Conservation (phyloP, 1,140 invertebrate genomes). For the Drosophila neocordata region DNA sequence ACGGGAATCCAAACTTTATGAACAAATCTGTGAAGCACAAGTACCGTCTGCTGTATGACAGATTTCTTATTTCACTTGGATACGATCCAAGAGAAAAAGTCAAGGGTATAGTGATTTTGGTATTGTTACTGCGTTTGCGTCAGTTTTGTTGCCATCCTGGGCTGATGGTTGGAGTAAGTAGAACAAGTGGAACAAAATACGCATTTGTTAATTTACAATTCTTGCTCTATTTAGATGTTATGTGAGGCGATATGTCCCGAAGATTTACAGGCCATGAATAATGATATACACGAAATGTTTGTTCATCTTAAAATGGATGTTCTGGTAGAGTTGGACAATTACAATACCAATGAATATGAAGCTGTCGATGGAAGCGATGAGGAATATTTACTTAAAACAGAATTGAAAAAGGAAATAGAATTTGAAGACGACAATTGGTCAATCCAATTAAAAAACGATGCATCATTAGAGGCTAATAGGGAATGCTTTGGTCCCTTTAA, state of each 20-base stretch:
- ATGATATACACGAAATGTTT: background rate
- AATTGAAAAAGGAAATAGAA: background rate
- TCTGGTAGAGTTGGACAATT: conserved; percentile 28
- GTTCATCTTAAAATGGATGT: conserved; percentile 21
- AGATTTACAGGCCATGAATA: conserved; percentile 13
- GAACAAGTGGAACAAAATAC: background rate
- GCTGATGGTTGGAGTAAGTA: conserved; percentile 44
- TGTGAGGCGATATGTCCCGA: conserved; percentile 13
- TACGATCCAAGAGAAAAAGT: conserved; percentile 39
- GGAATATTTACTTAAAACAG: background rate
- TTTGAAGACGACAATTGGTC: background rate
- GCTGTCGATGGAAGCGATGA: background rate
- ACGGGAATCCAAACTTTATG: conserved; percentile 37
- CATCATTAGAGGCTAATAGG: background rate
- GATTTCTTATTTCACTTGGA: conserved; percentile 42
- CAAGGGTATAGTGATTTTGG: conserved; percentile 49
- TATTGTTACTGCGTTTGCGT: conserved; percentile 50
- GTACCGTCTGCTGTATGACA: conserved; percentile 35
- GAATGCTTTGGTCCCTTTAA: background rate
- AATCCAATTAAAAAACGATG: too few species aligned
- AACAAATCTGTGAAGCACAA: conserved; percentile 2
- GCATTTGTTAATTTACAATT: background rate
- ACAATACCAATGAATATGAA: background rate
- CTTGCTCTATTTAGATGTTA: conserved; percentile 25
- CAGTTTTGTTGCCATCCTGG: conserved; percentile 63